Conservation (phyloP, 2,113 vertebrate species). For the Actinemys pallida region DNA sequence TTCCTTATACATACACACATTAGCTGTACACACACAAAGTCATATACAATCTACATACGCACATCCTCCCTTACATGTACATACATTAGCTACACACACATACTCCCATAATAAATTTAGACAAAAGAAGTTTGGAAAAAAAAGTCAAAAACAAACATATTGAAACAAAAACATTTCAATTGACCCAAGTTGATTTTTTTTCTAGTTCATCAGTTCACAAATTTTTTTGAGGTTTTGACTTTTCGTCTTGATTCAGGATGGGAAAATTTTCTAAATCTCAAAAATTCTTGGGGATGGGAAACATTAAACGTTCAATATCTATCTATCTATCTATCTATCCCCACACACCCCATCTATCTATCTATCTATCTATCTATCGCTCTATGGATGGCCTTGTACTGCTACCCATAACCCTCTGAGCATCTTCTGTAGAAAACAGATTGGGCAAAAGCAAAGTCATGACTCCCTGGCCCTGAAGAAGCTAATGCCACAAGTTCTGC, state of each 20-base stretch:
- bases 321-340: too few relatives aligned
- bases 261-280: background rate
- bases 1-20: background rate
- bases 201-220: background rate
- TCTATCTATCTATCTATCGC: background rate
- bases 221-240: background rate
- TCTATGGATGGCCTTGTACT: background rate
- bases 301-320: background rate
- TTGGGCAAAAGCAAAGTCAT: background rate
- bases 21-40: background rate
- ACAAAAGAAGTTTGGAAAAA: background rate
- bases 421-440: background rate
- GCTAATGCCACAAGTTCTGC: background rate
- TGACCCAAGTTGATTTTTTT: background rate
- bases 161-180: background rate
- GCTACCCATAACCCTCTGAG: background rate
- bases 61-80: background rate
- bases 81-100: background rate
- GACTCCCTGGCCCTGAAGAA: background rate
- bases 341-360: background rate
- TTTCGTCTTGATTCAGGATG: background rate
- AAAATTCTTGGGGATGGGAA: background rate
- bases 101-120: background rate
- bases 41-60: background rate
- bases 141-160: background rate